Percentiles rank a stretch among this genome's conserved stretches.
phyloP scores from a whole-genome alignment of 1,140 invertebrate genomes.

The Drosophila kanapiae region DNA sequence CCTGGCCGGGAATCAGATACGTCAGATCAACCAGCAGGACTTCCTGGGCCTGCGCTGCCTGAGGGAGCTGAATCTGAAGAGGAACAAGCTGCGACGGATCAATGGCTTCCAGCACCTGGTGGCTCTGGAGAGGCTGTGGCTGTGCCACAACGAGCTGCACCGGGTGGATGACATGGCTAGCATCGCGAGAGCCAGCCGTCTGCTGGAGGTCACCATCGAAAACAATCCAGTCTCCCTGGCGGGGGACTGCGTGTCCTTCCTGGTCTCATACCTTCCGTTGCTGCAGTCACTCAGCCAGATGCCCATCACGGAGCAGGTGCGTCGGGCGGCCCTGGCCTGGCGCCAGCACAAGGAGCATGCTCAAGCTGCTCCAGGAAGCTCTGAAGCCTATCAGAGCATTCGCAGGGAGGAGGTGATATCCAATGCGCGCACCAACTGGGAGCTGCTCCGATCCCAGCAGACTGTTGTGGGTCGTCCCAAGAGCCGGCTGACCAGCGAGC shows the following conservation, averaged over 20 bases:
- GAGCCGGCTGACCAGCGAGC: constrained; percentile 66
- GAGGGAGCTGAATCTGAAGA: constrained; percentile 94
- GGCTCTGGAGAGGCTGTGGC: constrained; percentile 80
- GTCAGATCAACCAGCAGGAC: constrained; percentile 90
- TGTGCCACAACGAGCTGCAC: constrained; percentile 84
- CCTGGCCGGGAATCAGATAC: constrained; percentile 95
- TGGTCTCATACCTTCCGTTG: constrained; percentile 92
- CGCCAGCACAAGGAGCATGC: constrained; percentile 90
- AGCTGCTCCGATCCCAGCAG: constrained; percentile 89
- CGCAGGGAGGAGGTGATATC: constrained; percentile 91
- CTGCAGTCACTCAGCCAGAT: constrained; percentile 90
- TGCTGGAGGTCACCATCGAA: constrained; percentile 94
- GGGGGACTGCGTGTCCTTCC: constrained; percentile 91
- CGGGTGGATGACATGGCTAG: constrained; percentile 94
- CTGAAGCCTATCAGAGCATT: constrained; percentile 88
- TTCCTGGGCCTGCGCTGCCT: constrained; percentile 91
- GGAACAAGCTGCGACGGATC: constrained; percentile 93
- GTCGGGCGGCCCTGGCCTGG: constrained; percentile 91
- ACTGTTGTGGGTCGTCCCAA: constrained; percentile 58
- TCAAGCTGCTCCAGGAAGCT: constrained; percentile 89
- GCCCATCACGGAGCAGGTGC: constrained; percentile 91
- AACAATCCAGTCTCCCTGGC: constrained; percentile 92
- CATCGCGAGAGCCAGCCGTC: constrained; percentile 89
- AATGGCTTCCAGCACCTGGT: constrained; percentile 91
- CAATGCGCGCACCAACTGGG: constrained; percentile 93